Percentiles rank a stretch among this genome's conserved stretches.
Evolutionary conservation across 2,888 invertebrate genomes (phyloP).

Genomic region (Melinaea menophilus): DNA sequence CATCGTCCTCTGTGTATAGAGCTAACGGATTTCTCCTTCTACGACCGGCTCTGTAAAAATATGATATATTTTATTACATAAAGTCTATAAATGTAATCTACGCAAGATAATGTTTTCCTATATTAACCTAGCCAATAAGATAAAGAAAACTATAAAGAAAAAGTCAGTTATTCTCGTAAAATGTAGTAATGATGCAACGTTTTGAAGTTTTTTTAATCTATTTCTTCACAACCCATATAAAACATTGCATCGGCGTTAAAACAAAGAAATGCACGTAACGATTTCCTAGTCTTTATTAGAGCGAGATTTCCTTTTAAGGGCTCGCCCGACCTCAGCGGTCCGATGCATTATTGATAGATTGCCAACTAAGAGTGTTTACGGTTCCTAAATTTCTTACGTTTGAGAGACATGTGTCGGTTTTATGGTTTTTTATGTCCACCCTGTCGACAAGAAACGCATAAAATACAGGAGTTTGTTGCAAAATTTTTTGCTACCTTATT

Average conservation of each 20-base stretch:
- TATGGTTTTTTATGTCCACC: not conserved
- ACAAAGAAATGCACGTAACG: conserved; percentile 27
- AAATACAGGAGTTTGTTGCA: too few relatives aligned
- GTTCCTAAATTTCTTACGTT: conserved; percentile 19
- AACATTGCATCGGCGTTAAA: conserved; percentile 17
- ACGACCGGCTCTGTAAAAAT: conserved; percentile 63
- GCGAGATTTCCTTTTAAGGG: conserved; percentile 29
- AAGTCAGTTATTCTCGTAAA: too few relatives aligned
- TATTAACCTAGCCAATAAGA: too few relatives aligned
- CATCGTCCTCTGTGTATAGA: conserved; percentile 88
- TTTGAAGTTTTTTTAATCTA: conserved; percentile 1
- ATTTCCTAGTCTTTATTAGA: conserved; percentile 30
- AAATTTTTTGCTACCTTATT: too few relatives aligned
- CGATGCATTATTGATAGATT: conserved; percentile 35
- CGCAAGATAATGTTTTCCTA: too few relatives aligned
- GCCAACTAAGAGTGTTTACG: conserved; percentile 28
- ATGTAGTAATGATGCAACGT: too few relatives aligned
- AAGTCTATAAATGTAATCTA: not conserved
- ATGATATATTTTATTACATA: conserved; percentile 14
- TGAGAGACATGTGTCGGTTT: conserved; percentile 1
- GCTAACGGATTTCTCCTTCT: conserved; percentile 79
- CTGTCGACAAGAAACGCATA: too few relatives aligned
- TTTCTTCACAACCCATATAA: conserved; percentile 22
- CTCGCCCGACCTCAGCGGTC: conserved; percentile 13
- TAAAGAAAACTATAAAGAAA: too few relatives aligned